Base-by-base conservation (phyloP, 2,113 vertebrate species). In the Trogon surrucura region DNA sequence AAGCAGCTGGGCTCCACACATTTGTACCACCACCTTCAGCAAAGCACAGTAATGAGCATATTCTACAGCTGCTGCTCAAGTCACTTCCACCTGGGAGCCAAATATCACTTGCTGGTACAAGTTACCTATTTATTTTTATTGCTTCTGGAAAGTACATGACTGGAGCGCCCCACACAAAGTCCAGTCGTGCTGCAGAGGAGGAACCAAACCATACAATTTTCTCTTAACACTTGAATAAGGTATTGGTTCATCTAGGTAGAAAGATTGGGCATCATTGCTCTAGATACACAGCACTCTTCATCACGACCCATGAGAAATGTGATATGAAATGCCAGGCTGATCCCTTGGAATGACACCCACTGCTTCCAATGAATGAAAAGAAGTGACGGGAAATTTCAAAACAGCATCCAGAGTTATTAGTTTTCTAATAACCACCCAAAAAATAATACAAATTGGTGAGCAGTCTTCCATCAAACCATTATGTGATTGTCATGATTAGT, bases 331-430 rank as follows among this genome's bases (percentile, higher is more conserved):
- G n/a, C 26, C 84, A 72, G 54, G 48, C 30, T 47, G 32, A 65
- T 61, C 10, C 32, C 77, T 47, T 56, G 38, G 65, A 92, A 48
- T 21, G 51, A 78, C 36, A 71, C 56, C 8, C 65, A 78, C 58
- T 78, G 62, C 74, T 92, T 90, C 75, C 71, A 88, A 4, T 13
- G 36, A 88, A 73, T 26, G 83, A 78, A 6, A 86, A 91, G 3
- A 83, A 93, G 58, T 21, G 23, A 87, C 65, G 80, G 38, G 36
- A 36, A 83, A 93, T 71, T 84, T 91, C 80, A 71, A 67, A 94
- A 81, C 77, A 71, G 34, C 70, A 81, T 57, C 77, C 56, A 71
- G 56, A 86, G 32, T 86, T 80, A 86, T 44, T 71, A 86, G 54
- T 22, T 80, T 73, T 41, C 60, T 92, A 93, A 88, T 81, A 91